These are phyloP conservation scores for Ypsolopha scabrella DNA, from an alignment of 2,888 invertebrate species.

Conservation along the genomic window DNA sequence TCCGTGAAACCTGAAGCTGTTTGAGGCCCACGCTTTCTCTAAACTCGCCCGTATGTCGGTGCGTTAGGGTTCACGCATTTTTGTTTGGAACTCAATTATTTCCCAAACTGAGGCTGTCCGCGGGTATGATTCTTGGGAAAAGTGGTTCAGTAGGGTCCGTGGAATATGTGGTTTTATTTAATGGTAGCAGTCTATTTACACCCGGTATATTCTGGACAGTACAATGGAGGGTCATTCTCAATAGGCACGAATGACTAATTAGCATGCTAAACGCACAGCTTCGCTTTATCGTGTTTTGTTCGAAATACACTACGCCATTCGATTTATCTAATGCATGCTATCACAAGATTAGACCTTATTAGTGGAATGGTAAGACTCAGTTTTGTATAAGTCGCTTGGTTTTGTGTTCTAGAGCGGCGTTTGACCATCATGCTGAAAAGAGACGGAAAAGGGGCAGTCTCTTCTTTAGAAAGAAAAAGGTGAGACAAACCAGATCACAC, in stretches of 20 bases:
- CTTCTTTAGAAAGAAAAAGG: constrained; percentile 94
- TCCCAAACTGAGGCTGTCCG: too few species aligned
- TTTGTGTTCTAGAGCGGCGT: constrained; percentile 53
- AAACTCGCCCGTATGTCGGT: too few species aligned
- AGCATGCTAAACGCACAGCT: constrained; percentile 24
- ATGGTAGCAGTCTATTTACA: too few species aligned
- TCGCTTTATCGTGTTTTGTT: constrained; percentile 21
- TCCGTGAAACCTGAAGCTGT: too few species aligned
- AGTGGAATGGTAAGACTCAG: not conserved
- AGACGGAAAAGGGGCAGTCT: constrained; percentile 89
- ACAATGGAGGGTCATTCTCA: too few species aligned
- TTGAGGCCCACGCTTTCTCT: too few species aligned
- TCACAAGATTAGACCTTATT: not conserved
- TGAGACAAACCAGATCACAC: constrained; percentile 15
- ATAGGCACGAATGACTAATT: not conserved
- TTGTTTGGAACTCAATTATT: too few species aligned
- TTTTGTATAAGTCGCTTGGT: not conserved
- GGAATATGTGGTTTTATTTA: too few species aligned
- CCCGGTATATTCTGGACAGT: too few species aligned
- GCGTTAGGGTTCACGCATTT: too few species aligned
- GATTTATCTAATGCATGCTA: not conserved
- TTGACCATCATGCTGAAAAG: constrained; percentile 85
- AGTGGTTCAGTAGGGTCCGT: too few species aligned
- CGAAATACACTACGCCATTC: constrained; percentile 2
- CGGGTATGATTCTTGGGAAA: too few species aligned